phyloP scores from a whole-genome alignment of 2,113 vertebrate genomes.

The Scopus umbretta region DNA sequence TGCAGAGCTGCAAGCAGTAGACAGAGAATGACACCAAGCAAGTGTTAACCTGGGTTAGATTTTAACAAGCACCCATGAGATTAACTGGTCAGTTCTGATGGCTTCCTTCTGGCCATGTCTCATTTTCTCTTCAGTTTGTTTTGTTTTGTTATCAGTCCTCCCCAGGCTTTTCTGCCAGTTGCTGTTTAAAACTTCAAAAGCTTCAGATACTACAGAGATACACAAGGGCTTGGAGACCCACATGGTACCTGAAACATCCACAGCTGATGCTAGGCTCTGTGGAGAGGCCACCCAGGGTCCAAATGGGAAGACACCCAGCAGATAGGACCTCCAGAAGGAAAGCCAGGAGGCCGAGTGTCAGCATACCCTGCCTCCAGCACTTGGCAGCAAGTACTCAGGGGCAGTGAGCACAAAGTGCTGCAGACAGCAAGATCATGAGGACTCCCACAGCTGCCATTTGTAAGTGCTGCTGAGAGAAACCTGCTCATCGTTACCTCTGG shows the following conservation, averaged over 20 bases:
- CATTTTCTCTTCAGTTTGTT: background rate
- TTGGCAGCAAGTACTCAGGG: background rate
- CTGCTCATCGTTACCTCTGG: background rate
- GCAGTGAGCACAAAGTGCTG: background rate
- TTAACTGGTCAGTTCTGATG: background rate
- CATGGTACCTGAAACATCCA: rapidly evolving
- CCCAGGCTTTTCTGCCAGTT: background rate
- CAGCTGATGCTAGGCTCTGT: background rate
- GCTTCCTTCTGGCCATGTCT: background rate
- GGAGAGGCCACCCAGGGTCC: background rate
- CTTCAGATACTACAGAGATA: background rate
- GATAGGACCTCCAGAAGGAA: background rate
- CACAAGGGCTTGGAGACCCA: rapidly evolving
- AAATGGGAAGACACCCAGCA: background rate
- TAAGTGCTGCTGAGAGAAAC: background rate
- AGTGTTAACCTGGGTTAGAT: background rate
- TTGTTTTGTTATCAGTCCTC: background rate
- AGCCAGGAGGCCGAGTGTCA: background rate
- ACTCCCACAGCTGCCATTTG: background rate
- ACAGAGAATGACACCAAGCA: background rate
- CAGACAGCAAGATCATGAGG: background rate
- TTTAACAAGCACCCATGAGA: background rate
- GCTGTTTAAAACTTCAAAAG: background rate
- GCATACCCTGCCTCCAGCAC: background rate
- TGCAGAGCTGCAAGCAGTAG: background rate